Evolutionary conservation across 2,888 invertebrate genomes (phyloP), one percentile per base, ranked within the genome.

Genomic region (Hedya salicella): DNA sequence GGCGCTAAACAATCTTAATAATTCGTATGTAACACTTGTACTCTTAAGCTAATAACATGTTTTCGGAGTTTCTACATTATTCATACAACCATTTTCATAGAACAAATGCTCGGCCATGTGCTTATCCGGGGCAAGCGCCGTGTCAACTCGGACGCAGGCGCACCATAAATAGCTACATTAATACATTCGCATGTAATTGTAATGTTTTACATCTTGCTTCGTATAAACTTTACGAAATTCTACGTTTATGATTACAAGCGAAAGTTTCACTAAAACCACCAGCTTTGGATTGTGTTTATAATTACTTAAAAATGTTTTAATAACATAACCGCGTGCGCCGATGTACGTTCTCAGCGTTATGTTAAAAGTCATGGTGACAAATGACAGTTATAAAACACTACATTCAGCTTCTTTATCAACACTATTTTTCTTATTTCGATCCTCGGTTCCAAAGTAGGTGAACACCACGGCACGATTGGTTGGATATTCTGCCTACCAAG

Each of bases 191-290:
- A 42, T 54, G 40, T 48, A 36, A 54, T 46, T 50, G 30, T 48
- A 32, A 14, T 14, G 54, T 48, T 54, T 25, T 61, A 61, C 19
- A 50, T 50, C 32, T 19, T 14, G n/a, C n/a, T 19, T 39, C 68
- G 67, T 70, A 57, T 52, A 53, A 62, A 54, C 9, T 70, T 78
- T 71, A 75, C 74, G 68, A 76, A 76, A 78, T 73, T 70, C 69
- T 78, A 73, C 73, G 74, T 71, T 78, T 78, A 72, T 48, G 62
- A 71, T 78, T 77, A 74, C 72, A 76, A 78, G 67, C 65, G 54
- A 50, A 49, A 69, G 53, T 68, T 68, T 40, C 14, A 64, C 59
- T 19, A 54, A 57, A 53, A 65, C 54, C 59, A 36, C 49, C 30
- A 46, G 36, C 56, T 21, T 42, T 44, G 61, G 59, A 71, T 70